phyloP scores from a whole-genome alignment of 2,113 vertebrate genomes.

The Hucho hucho region DNA sequence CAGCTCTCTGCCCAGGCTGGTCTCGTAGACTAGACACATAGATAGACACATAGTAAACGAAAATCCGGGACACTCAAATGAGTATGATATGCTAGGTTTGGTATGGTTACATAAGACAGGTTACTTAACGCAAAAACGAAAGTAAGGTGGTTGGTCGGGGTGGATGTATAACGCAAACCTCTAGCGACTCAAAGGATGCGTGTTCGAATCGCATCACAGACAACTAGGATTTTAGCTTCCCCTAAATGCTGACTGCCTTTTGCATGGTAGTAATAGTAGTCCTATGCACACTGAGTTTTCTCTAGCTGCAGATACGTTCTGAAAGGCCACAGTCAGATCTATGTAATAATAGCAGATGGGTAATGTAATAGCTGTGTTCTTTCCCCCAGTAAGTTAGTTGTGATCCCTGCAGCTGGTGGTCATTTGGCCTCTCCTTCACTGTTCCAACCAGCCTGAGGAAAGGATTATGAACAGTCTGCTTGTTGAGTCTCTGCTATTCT shows the following conservation, averaged over 20 bases:
- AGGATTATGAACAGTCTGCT: constrained; percentile 65
- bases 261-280: not conserved
- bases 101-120: too few relatives aligned
- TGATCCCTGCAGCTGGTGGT: constrained; percentile 31
- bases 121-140: too few relatives aligned
- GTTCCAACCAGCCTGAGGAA: constrained; percentile 60
- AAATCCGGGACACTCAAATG: too few relatives aligned
- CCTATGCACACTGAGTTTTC: not conserved
- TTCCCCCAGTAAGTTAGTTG: constrained; percentile 14
- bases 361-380: constrained; percentile 64
- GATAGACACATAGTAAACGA: too few relatives aligned
- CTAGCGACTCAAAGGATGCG: too few relatives aligned
- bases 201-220: too few relatives aligned
- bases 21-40: too few relatives aligned
- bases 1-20: too few relatives aligned
- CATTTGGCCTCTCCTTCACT: constrained; percentile 28
- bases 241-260: constrained; percentile 2
- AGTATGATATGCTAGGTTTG: too few relatives aligned
- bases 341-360: constrained; percentile 47
- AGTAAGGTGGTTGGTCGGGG: too few relatives aligned
- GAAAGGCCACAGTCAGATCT: constrained; percentile 36
- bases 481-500: constrained; percentile 69
- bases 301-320: constrained; percentile 3
- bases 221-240: too few relatives aligned
- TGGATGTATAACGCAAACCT: too few relatives aligned